These are phyloP conservation scores for Pseudorectes ferrugineus DNA, from an alignment of 2,113 vertebrate species.

Conservation along the genomic window DNA sequence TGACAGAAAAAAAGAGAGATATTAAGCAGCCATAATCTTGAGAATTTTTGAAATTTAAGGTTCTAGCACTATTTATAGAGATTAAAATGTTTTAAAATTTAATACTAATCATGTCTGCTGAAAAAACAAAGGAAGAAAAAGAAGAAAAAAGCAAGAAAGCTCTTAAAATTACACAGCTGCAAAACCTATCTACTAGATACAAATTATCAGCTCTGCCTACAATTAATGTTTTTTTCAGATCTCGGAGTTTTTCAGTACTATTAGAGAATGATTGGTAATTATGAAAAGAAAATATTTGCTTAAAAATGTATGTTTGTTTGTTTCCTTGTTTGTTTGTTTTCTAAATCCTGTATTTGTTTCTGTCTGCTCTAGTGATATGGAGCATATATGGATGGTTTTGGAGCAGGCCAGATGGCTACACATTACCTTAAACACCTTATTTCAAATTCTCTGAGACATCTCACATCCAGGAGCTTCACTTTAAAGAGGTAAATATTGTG, in stretches of 20 bases:
- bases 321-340: not conserved
- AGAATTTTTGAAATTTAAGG: not conserved
- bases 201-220: not conserved
- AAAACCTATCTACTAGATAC: not conserved
- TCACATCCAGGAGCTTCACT: not conserved
- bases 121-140: not conserved
- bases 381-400: not conserved
- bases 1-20: not conserved
- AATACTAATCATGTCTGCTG: not conserved
- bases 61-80: not conserved
- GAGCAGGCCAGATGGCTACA: not conserved
- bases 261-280: not conserved
- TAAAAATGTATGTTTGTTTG: not conserved
- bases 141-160: not conserved
- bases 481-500: not conserved
- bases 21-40: not conserved
- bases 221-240: not conserved
- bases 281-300: not conserved
- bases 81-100: not conserved
- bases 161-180: not conserved
- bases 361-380: not conserved
- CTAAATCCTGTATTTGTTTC: not conserved
- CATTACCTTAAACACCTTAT: not conserved
- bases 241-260: not conserved
- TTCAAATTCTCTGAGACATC: not conserved